phyloP scores from a whole-genome alignment of 2,797 vertebrate species.

The Serranus cabrilla region DNA sequence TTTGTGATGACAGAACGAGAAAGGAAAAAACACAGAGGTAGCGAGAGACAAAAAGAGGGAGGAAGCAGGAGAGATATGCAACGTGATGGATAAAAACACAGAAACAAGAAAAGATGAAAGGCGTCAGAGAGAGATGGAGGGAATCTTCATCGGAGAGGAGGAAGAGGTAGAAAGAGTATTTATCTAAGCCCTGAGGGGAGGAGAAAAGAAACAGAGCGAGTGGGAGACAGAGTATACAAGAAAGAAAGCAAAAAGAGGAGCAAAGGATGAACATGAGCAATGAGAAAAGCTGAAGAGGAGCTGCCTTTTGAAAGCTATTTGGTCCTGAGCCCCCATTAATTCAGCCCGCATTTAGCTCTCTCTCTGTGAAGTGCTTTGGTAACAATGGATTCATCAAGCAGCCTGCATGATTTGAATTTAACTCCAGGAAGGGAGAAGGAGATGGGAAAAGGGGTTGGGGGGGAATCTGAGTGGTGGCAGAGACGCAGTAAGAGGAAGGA shows the following conservation, averaged over 20 bases:
- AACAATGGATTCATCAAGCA: conserved; percentile 77
- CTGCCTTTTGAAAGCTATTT: conserved; percentile 72
- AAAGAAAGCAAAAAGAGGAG: conserved; percentile 44
- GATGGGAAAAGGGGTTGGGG: conserved; percentile 2
- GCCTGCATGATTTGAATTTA: conserved; percentile 60
- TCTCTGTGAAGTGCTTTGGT: conserved; percentile 69
- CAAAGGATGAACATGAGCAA: conserved; percentile 51
- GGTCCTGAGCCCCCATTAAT: conserved; percentile 70
- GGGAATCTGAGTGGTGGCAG: conserved; percentile 7
- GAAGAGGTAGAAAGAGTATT: conserved; percentile 65
- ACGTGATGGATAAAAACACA: conserved; percentile 60
- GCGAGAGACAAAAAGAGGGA: conserved; percentile 37
- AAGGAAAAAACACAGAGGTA: conserved; percentile 68
- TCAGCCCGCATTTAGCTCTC: conserved; percentile 64
- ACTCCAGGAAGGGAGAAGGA: conserved; percentile 41
- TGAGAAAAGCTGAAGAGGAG: conserved; percentile 58
- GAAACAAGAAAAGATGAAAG: conserved; percentile 72
- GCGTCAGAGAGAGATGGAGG: conserved; percentile 48
- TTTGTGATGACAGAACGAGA: conserved; percentile 69
- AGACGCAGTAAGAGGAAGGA: conserved; percentile 18
- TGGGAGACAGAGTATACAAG: conserved; percentile 40
- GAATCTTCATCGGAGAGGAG: conserved; percentile 54
- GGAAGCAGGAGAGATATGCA: conserved; percentile 48
- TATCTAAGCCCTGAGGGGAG: conserved; percentile 53
- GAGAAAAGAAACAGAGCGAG: conserved; percentile 21